phyloP scores from a whole-genome alignment of 2,113 vertebrate genomes.

The Willisornis vidua region DNA sequence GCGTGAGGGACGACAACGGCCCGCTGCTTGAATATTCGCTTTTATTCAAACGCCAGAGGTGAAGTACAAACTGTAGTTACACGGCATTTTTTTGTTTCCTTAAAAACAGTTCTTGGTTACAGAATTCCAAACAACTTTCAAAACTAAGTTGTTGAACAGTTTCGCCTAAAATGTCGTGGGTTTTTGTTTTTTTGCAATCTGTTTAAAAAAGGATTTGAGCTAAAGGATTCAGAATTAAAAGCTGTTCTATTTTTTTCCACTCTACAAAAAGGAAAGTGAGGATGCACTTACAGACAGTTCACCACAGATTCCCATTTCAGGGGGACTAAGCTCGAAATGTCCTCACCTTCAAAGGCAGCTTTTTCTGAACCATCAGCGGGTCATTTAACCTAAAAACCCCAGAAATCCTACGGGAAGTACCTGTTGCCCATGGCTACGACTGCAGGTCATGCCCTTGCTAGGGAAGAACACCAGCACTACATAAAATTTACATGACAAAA shows the following conservation, averaged over 20 bases:
- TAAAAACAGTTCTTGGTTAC: constrained; percentile 68
- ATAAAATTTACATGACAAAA: neutral
- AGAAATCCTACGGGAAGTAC: neutral
- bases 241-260: constrained; percentile 1
- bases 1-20: neutral
- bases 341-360: neutral
- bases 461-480: neutral
- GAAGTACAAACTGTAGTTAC: constrained; percentile 71
- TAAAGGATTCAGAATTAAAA: constrained; percentile 44
- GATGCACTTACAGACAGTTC: constrained; percentile 7
- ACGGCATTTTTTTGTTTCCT: constrained; percentile 53
- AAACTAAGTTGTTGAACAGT: constrained; percentile 67
- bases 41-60: constrained; percentile 75
- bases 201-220: constrained; percentile 32
- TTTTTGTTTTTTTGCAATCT: neutral
- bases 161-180: constrained; percentile 1
- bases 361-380: neutral
- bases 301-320: neutral
- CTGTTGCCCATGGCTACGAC: neutral
- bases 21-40: neutral
- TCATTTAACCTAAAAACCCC: neutral
- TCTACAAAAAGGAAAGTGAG: constrained; percentile 70
- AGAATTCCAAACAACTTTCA: constrained; percentile 71
- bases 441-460: neutral
- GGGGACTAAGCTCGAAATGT: neutral